Percentiles rank a stretch among this genome's conserved stretches.
Conservation (phyloP, 2,113 vertebrate species). For the Mobula birostris region DNA sequence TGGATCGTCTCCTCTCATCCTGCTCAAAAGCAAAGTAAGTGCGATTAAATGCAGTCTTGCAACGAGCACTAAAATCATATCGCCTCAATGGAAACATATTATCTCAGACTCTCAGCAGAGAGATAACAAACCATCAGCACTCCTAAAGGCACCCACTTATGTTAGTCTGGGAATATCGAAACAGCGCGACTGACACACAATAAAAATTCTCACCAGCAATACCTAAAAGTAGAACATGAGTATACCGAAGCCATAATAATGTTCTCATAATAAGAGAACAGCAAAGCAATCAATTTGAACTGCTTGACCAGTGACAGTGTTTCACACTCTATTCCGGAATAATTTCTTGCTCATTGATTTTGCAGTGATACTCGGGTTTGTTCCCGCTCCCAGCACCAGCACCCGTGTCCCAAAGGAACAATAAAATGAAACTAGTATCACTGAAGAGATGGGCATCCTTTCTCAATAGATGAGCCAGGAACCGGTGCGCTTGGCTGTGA, state of each 20-base stretch:
- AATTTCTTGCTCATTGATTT: neutral
- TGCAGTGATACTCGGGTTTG: neutral
- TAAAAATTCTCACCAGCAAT: neutral
- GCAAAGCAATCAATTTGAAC: neutral
- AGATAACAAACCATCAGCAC: neutral
- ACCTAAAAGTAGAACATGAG: neutral
- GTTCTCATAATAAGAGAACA: neutral
- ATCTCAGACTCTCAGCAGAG: neutral
- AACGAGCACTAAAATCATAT: neutral
- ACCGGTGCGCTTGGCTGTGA: neutral
- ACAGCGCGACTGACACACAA: neutral
- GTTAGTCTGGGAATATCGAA: neutral
- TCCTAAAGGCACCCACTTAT: neutral
- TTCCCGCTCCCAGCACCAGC: neutral
- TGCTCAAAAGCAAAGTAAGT: constrained; percentile 41
- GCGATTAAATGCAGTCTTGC: neutral
- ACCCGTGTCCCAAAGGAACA: neutral
- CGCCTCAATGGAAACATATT: constrained; percentile 1
- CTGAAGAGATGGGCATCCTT: neutral
- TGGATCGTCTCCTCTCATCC: constrained; percentile 73
- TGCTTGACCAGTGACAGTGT: neutral
- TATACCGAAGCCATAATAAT: neutral
- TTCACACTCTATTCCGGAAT: neutral
- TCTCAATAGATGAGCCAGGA: neutral
- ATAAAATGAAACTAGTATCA: neutral